phyloP scores from a whole-genome alignment of 2,113 vertebrate genomes.

The Myanophis thanlyinensis region DNA sequence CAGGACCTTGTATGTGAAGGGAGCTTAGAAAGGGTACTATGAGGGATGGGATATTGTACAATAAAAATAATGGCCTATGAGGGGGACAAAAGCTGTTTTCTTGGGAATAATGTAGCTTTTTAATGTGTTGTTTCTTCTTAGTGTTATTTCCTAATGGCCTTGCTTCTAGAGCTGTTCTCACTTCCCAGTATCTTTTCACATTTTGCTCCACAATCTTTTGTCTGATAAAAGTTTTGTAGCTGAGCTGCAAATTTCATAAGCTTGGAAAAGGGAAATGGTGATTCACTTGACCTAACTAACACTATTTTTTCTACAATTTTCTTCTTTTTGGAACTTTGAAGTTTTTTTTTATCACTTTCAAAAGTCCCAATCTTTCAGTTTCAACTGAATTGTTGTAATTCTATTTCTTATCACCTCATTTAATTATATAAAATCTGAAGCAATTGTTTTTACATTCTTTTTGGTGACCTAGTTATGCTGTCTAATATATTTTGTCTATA shows the following conservation, averaged over 20 bases:
- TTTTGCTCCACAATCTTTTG: neutral
- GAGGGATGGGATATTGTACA: neutral
- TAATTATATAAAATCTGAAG: neutral
- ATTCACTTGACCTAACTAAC: neutral
- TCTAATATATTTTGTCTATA: neutral
- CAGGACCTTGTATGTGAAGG: neutral
- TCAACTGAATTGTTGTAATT: neutral
- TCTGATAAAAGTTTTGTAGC: neutral
- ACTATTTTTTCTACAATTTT: neutral
- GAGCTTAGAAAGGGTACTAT: neutral
- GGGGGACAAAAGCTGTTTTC: neutral
- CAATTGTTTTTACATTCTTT: neutral
- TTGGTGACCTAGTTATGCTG: neutral
- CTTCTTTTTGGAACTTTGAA: neutral
- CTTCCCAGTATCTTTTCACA: neutral
- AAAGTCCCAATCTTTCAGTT: neutral
- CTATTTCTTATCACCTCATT: neutral
- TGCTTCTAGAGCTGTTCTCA: neutral
- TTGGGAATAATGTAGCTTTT: neutral
- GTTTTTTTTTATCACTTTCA: neutral
- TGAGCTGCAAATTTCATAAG: neutral
- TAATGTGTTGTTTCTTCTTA: neutral
- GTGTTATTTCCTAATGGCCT: neutral
- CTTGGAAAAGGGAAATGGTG: neutral
- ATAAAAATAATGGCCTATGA: neutral